A percentile compares a stretch with the other conserved stretches of the same genome.
Conservation (phyloP, 2,797 vertebrate species). For the Coluber constrictor region DNA sequence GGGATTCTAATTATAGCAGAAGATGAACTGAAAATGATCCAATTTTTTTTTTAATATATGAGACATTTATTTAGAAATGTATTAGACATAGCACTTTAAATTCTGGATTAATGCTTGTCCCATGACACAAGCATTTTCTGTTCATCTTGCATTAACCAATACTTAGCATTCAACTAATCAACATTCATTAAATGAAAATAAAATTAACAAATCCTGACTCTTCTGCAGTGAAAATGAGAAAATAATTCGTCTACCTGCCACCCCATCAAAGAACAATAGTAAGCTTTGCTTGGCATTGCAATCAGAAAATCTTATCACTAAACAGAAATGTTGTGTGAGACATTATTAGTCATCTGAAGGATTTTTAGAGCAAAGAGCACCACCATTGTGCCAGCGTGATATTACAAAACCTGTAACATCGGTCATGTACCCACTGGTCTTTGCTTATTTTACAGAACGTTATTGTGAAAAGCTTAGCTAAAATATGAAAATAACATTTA, state of each 20-base stretch:
- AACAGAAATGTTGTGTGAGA: background rate
- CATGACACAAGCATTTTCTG: background rate
- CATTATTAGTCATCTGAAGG: background rate
- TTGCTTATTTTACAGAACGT: background rate
- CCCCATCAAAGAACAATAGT: slow-evolving; percentile 32
- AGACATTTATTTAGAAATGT: background rate
- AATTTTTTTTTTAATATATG: background rate
- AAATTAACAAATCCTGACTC: slow-evolving; percentile 20
- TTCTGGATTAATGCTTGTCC: slow-evolving; percentile 15
- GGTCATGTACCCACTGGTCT: background rate
- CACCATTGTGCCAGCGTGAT: background rate
- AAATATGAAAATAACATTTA: background rate
- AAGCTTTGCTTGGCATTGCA: slow-evolving; percentile 29
- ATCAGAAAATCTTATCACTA: slow-evolving; percentile 28
- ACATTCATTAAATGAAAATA: slow-evolving; percentile 21
- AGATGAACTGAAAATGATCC: background rate
- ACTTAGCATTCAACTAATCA: slow-evolving; percentile 23
- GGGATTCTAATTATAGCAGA: background rate
- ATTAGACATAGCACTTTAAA: background rate
- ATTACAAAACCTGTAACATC: background rate
- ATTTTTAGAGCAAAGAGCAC: background rate
- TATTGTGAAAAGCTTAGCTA: background rate
- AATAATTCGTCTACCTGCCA: slow-evolving; percentile 14
- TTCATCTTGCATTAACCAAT: slow-evolving; percentile 2
- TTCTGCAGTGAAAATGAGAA: slow-evolving; percentile 33